phyloP scores from a whole-genome alignment of 1,140 invertebrate genomes.

The Zaprionus davidi region DNA sequence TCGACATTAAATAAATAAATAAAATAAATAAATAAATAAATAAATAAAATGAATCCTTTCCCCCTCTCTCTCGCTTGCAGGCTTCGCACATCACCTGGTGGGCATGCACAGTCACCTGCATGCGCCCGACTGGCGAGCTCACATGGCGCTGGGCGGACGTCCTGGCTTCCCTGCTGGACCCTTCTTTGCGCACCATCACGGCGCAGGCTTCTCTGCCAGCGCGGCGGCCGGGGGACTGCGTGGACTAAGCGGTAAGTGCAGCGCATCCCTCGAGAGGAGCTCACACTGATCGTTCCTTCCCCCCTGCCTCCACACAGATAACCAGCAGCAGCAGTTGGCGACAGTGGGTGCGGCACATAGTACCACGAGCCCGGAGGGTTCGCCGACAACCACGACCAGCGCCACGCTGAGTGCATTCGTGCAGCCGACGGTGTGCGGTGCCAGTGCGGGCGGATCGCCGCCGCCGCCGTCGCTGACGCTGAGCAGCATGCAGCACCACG shows the following conservation, averaged over 20 bases:
- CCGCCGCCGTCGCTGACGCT: slow-evolving; percentile 64
- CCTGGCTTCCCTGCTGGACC: slow-evolving; percentile 74
- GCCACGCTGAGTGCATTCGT: slow-evolving; percentile 59
- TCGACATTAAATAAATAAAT: no score
- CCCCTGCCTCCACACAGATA: slow-evolving; percentile 44
- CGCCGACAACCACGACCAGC: slow-evolving; percentile 73
- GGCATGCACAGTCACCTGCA: slow-evolving; percentile 85
- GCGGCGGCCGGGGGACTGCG: slow-evolving; percentile 84
- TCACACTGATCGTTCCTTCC: background rate
- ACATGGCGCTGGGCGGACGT: slow-evolving; percentile 84
- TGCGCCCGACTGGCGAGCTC: slow-evolving; percentile 87
- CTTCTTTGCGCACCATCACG: slow-evolving; percentile 85
- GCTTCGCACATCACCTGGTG: slow-evolving; percentile 88
- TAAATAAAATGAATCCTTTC: background rate
- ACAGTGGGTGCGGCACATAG: slow-evolving; percentile 86
- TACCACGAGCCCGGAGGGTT: slow-evolving; percentile 87
- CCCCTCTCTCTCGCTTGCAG: slow-evolving; percentile 69
- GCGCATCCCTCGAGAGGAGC: background rate
- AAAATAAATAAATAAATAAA: no score
- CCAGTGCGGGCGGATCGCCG: slow-evolving; percentile 45
- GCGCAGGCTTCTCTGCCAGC: slow-evolving; percentile 86
- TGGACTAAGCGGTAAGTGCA: slow-evolving; percentile 57
- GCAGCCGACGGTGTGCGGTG: slow-evolving; percentile 45
- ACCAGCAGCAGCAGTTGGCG: slow-evolving; percentile 68
- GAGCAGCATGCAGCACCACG: slow-evolving; percentile 65